A percentile compares a stretch with the other conserved stretches of the same genome.
phyloP scores from a whole-genome alignment of 2,113 vertebrate species.

The Ophiodon elongatus region DNA sequence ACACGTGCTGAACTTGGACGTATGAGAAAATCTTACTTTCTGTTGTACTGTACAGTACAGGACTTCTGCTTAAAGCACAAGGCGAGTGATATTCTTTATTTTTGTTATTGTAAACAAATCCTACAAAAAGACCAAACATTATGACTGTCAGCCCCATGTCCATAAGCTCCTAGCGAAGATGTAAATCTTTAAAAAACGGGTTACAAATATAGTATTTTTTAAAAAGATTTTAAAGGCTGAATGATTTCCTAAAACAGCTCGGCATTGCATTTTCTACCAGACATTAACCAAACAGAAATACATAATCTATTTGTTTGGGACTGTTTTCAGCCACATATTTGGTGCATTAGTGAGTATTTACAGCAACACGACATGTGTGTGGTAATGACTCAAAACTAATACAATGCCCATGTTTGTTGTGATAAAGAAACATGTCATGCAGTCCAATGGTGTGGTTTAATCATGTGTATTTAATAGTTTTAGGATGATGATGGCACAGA shows the following conservation, averaged over 20 bases:
- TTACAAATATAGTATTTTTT: background rate
- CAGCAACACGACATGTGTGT: background rate
- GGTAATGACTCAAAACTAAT: background rate
- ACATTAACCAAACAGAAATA: background rate
- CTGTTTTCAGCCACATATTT: constrained; percentile 1
- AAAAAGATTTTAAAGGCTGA: no score
- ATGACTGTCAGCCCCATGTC: background rate
- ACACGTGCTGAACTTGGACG: background rate
- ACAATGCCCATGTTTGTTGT: background rate
- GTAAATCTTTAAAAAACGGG: background rate
- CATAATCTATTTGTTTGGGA: background rate
- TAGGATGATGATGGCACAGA: background rate
- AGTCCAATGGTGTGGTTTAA: background rate
- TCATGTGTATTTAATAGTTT: background rate
- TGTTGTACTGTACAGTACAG: no score
- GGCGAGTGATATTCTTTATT: background rate
- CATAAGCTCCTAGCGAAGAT: background rate
- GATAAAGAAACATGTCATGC: background rate
- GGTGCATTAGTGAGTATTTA: background rate
- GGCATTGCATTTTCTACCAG: background rate
- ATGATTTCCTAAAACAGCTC: background rate
- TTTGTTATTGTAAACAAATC: background rate
- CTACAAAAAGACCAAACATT: background rate
- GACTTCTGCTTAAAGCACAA: background rate
- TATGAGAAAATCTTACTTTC: background rate